A percentile compares a stretch with the other conserved stretches of the same genome.
These are phyloP conservation scores for Wasmannia auropunctata DNA, from an alignment of 1,140 invertebrate species.

Conservation along the genomic window DNA sequence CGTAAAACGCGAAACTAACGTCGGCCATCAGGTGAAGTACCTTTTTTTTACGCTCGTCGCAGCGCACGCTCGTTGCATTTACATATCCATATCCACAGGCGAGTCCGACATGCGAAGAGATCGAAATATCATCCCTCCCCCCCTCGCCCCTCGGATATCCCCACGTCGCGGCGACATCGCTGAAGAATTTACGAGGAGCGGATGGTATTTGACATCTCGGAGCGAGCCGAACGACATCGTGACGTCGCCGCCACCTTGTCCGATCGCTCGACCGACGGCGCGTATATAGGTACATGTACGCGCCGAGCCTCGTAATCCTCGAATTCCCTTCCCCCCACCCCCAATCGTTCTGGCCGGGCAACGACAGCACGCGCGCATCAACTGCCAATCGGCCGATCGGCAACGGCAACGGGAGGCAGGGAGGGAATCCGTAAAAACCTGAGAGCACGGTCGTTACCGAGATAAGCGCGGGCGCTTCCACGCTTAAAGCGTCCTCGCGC, in stretches of 20 bases:
- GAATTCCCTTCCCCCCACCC: too few relatives aligned
- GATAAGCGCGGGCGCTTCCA: constrained; percentile 67
- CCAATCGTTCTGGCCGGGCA: constrained; percentile 24
- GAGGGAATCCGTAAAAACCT: constrained; percentile 53
- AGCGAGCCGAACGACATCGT: constrained; percentile 12
- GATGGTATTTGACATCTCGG: constrained; percentile 38
- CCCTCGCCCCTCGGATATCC: too few relatives aligned
- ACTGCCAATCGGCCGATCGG: constrained; percentile 33
- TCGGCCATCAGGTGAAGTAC: constrained; percentile 21
- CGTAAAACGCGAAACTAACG: constrained; percentile 63
- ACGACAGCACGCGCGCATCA: constrained; percentile 14
- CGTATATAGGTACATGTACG: constrained; percentile 3
- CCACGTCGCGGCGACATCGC: too few relatives aligned
- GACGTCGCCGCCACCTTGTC: constrained; percentile 7
- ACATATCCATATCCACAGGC: constrained; percentile 38
- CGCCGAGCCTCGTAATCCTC: constrained; percentile 28
- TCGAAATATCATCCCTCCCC: too few relatives aligned
- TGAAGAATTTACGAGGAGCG: constrained; percentile 50
- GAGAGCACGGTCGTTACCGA: constrained; percentile 53
- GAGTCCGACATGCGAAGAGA: constrained; percentile 4
- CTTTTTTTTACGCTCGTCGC: constrained; percentile 18
- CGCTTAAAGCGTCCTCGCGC: constrained; percentile 56
- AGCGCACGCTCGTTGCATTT: constrained; percentile 27
- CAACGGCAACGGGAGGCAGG: not conserved
- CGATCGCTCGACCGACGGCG: not conserved